Evolutionary conservation across 2,113 vertebrate genomes (phyloP), one percentile per base, ranked within the genome.

Genomic region (Phalacrocorax aristotelis): DNA sequence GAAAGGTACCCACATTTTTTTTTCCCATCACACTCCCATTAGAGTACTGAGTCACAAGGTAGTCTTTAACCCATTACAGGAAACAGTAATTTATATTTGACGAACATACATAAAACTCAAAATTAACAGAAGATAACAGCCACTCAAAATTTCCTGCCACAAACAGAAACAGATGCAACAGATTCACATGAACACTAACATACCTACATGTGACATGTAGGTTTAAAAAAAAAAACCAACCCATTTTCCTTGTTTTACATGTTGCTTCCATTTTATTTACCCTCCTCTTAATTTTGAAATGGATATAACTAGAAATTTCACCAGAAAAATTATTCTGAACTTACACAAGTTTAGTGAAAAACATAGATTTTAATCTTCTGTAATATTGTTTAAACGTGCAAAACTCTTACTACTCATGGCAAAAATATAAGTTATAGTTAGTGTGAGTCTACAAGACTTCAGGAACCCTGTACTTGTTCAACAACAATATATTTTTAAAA

Each of bases 131-230:
- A 46, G 34, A 5, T 42, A 84, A 60, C 5, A 89, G 13, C 2
- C 22, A 27, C 20, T 46, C 3, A 57, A 83, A 90, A 49, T 58
- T 83, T 74, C 51, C 51, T 86, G 55, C 15, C 29, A 66, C 13
- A 51, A 44, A 69, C 36, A 92, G 30, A 69, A 94, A 64, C 5
- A 54, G 17, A 83, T n/a, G 22, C 10, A 84, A 49, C 2, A 71
- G 32, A 76, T 64, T 61, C 30, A 48, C 5, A 22, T 23, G 34
- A 78, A 85, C 23, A 60, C 13, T 42, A 79, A 68, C 9, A 61
- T 15, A 74, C 2, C 13, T 42, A 57, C 3, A n/a, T 3, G 30
- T 29, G 29, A 65, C 6, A 42, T 8, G 7, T 0, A 38, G 4
- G 38, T 18, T 7, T 29, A 49, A 64, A 48, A 60, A 38, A 51